Conservation (phyloP, 2,113 vertebrate genomes). For the Gnathonemus echidnorhynchus region DNA sequence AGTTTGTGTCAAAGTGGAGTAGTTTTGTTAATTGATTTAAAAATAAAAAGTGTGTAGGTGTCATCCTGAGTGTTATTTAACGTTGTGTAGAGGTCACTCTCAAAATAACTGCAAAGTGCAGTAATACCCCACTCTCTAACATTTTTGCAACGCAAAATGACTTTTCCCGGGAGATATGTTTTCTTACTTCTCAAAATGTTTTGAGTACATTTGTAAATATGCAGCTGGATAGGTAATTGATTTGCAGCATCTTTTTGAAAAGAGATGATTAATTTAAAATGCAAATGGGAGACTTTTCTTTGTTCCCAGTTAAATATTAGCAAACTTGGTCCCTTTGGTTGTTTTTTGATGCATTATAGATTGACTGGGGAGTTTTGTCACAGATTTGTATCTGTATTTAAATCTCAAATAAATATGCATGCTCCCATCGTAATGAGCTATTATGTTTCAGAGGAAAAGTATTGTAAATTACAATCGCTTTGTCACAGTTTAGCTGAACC, state of each 20-base stretch:
- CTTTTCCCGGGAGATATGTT: not conserved
- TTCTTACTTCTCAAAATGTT: not conserved
- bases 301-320: not conserved
- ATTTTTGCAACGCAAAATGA: not conserved
- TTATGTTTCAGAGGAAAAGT: not conserved
- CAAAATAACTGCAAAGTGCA: constrained; percentile 2
- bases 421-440: not conserved
- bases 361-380: not conserved
- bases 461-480: not conserved
- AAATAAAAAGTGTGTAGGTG: not conserved
- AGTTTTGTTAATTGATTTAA: not conserved
- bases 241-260: not conserved
- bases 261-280: constrained; percentile 4
- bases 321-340: not conserved
- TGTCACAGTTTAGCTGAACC: not conserved
- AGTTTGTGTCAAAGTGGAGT: not conserved
- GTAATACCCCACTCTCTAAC: not conserved
- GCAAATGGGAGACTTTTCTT: not conserved
- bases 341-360: not conserved
- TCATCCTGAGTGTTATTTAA: not conserved
- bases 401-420: not conserved
- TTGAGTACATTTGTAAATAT: not conserved
- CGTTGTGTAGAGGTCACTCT: constrained; percentile 6
- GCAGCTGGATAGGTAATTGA: not conserved
- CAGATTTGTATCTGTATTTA: not conserved